Conservation (phyloP, 2,888 invertebrate species). For the Cephus spinipes region DNA sequence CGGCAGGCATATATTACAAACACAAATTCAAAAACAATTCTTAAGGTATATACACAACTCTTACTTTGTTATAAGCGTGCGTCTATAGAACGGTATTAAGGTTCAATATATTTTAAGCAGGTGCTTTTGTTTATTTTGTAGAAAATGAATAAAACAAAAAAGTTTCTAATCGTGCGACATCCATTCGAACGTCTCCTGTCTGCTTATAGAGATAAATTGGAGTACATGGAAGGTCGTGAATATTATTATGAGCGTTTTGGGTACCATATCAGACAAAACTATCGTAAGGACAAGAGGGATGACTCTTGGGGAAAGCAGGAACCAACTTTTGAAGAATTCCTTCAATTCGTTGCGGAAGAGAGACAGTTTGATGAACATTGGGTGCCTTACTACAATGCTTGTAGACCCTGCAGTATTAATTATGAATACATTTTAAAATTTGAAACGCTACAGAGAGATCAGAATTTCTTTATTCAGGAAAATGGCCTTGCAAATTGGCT, state of each 20-base stretch:
- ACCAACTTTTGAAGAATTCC: constrained; percentile 67
- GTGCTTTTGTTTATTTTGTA: constrained; percentile 28
- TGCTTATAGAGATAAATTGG: constrained; percentile 70
- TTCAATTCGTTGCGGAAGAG: constrained; percentile 63
- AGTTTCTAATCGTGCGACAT: constrained; percentile 67
- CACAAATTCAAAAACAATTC: constrained; percentile 32
- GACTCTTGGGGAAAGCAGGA: constrained; percentile 36
- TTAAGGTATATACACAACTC: constrained; percentile 29
- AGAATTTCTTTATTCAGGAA: constrained; percentile 55
- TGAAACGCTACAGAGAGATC: constrained; percentile 66
- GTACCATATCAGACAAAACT: constrained; percentile 53
- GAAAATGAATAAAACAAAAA: constrained; percentile 44
- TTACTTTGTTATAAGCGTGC: neutral
- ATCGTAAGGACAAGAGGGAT: constrained; percentile 37
- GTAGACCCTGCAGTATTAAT: constrained; percentile 67
- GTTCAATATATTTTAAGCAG: neutral
- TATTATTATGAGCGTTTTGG: constrained; percentile 60
- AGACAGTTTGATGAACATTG: constrained; percentile 68
- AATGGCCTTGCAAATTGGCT: constrained; percentile 43
- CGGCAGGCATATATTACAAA: constrained; percentile 48
- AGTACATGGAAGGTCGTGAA: constrained; percentile 50
- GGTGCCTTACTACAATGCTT: constrained; percentile 65
- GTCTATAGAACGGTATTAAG: neutral
- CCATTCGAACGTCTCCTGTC: constrained; percentile 70
- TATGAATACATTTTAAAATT: constrained; percentile 69